Base-by-base conservation (phyloP, 92 coral and sea anemone species). In the Nematostella vectensis region DNA sequence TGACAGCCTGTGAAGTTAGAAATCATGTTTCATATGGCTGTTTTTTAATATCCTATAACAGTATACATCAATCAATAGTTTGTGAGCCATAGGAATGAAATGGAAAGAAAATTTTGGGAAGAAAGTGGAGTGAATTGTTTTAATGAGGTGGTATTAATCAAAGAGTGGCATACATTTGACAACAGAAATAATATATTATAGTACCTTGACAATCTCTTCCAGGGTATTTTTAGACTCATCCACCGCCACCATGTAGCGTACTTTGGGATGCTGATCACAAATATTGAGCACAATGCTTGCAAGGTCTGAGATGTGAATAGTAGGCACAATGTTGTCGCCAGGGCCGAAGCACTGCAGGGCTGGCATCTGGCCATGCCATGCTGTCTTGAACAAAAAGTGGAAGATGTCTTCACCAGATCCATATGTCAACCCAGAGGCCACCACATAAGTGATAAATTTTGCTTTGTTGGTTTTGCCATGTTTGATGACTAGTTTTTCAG, bases 371-470 rank as follows among this genome's bases (percentile, higher is more conserved):
- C 99, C 96, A 42, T 87, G 99, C 99, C 99, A 93, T 21, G 99
- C 99, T 17, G 99, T 72, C 62, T 93, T 93, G 60, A 93, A 93
- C 38, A 93, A 73, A 36, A 83, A 93, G 62, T 93, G 99, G 37
- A 93, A 93, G 18, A 93, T 93, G n/a, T 93, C 99, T 27, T 93
- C 99, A 15, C 96, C 96, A 13, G 77, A 71, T n/a, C 99, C 99
- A 58, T 93, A 93, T 1, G 87, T 82, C 31, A 93, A 39, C 1
- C 99, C 99, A 44, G 96, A 78, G 18, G 99, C 96, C 31, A 93
- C 78, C 19, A 93, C 99, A 40, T 78, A 93, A 13, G 99, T 93
- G 40, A 83, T 74, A 25, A 93, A 80, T 63, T 76, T 93, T 13
- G 93, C 61, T 61, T 93, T 93, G 75, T 73, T 82, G 12, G 99